Evolutionary conservation across 2,888 invertebrate species (phyloP), one percentile per base, ranked within the genome.

Genomic region (Muscina levida): DNA sequence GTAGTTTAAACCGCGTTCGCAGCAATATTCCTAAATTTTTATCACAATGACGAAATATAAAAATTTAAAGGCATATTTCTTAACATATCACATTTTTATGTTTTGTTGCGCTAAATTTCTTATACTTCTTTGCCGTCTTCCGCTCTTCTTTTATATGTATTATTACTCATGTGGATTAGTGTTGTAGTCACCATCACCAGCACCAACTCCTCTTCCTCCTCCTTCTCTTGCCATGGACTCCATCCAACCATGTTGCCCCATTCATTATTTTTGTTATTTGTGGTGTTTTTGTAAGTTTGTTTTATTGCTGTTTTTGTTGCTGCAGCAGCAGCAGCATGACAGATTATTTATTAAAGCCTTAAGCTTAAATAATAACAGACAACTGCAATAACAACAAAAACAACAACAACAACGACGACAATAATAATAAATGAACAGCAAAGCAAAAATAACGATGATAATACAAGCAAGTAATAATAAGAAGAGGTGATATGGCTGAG

Each of bases 301-400:
- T 15, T 48, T 48, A 2, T 15, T 48, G 31, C 31, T 31, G 37
- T 39, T 19, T 8, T 39, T 39, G 39, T 2, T 6, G 37, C 26
- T 62, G 22, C 19, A 10, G n/a, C n/a, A n/a, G n/a, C n/a, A 11
- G 2, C 37, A 26, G 17, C 26, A 39, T 59, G 42, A 19, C 22
- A 39, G 62, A 62, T 65, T 65, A 65, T 62, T 62, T 62, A 62
- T 65, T 65, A 46, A 46, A 46, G 24, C 15, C 66, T 48, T 17
- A 66, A 26, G 48, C 48, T 48, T 24, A 48, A 66, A 48, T 48
- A 66, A 66, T 66, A 66, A 66, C 66, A 67, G 31, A 48, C 44
- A 26, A 42, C 42, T 5, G 31, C 31, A 31, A 31, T 8, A 31
- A 31, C 3, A 31, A 5, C 3, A 8, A 31, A 31, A 31, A 31